These are phyloP conservation scores for Deroplatys truncata DNA, from an alignment of 2,888 invertebrate genomes.

Conservation along the genomic window DNA sequence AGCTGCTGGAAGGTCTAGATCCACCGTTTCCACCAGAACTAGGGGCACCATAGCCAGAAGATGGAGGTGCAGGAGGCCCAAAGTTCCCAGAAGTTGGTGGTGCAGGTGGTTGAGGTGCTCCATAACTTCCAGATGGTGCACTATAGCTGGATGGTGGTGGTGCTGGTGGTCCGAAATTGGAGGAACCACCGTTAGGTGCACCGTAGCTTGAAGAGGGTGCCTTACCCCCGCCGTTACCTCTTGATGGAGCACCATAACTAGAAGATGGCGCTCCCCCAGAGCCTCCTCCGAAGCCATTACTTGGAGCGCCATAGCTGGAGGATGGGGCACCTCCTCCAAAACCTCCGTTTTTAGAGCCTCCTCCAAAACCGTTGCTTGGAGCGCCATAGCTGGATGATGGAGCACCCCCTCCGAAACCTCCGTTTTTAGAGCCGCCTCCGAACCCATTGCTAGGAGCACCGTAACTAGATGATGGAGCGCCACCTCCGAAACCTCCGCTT, in stretches of 20 bases:
- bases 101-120: slow-evolving; percentile 39
- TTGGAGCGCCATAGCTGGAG: slow-evolving; percentile 16
- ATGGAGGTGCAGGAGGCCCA: slow-evolving; percentile 31
- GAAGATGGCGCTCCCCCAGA: slow-evolving; percentile 11
- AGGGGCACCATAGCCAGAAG: slow-evolving; percentile 44
- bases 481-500: slow-evolving; percentile 32
- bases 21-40: slow-evolving; percentile 26
- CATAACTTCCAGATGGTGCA: slow-evolving; percentile 40
- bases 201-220: slow-evolving; percentile 25
- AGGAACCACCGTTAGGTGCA: slow-evolving; percentile 38
- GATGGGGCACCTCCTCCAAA: slow-evolving; percentile 1
- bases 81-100: slow-evolving; percentile 32
- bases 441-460: slow-evolving; percentile 37
- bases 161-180: slow-evolving; percentile 50
- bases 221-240: slow-evolving; percentile 32
- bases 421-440: neutral
- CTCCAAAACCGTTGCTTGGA: slow-evolving; percentile 39
- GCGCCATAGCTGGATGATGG: slow-evolving; percentile 39
- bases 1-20: slow-evolving; percentile 33
- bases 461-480: slow-evolving; percentile 23
- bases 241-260: slow-evolving; percentile 25
- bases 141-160: slow-evolving; percentile 38
- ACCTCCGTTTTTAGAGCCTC: slow-evolving; percentile 29
- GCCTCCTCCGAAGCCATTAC: slow-evolving; percentile 29
- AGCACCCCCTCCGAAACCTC: slow-evolving; percentile 33